Evolutionary conservation across 2,888 invertebrate species (phyloP).

Genomic region (Tigriopus californicus): DNA sequence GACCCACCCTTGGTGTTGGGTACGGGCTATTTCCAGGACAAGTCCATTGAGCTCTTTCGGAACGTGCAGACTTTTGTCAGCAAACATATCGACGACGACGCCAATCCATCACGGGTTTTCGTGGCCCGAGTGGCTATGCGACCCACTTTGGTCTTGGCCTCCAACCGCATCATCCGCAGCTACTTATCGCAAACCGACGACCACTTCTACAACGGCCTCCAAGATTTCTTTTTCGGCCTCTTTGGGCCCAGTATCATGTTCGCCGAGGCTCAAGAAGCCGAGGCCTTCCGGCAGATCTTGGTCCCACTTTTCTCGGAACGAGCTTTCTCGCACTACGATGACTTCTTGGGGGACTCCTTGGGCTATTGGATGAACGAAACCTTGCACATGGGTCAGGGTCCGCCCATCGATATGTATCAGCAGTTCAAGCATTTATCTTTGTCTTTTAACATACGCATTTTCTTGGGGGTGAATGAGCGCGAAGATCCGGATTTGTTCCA

Average conservation of each 20-base stretch:
- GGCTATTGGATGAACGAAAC: background rate
- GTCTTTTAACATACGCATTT: background rate
- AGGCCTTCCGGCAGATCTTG: background rate
- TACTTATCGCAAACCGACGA: background rate
- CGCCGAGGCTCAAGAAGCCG: background rate
- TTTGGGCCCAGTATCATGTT: conserved; percentile 11
- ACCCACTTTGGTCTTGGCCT: conserved; percentile 5
- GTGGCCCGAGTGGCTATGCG: conserved; percentile 8
- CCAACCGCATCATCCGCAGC: background rate
- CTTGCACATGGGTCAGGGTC: background rate
- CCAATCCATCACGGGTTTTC: background rate
- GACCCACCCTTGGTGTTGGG: too few relatives aligned
- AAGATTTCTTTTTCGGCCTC: conserved; percentile 10
- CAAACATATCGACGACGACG: too few relatives aligned
- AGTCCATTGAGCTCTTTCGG: too few relatives aligned
- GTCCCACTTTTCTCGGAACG: background rate
- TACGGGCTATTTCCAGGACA: too few relatives aligned
- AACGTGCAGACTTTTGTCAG: too few relatives aligned
- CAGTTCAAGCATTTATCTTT: conserved; percentile 9
- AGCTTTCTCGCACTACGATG: background rate
- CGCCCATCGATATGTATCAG: conserved; percentile 8
- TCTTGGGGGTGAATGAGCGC: conserved; percentile 7
- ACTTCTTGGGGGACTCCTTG: background rate
- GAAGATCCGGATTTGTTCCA: background rate
- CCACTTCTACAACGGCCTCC: background rate